Base-by-base conservation (phyloP, 2,797 vertebrate species). In the Poeciliopsis infans region DNA sequence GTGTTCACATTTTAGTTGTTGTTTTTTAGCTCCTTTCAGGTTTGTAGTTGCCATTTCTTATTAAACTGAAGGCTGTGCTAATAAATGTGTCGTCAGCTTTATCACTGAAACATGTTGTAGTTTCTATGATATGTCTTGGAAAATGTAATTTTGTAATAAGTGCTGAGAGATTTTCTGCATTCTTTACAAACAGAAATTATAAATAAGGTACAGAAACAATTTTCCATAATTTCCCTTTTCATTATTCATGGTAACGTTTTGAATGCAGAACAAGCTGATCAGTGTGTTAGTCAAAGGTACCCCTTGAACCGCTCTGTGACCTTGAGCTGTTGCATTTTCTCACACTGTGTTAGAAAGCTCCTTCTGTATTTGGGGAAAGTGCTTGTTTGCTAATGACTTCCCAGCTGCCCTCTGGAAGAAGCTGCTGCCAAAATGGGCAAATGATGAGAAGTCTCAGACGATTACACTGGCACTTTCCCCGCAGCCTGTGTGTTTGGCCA, bases 341-440 rank as follows among this genome's bases (percentile, higher is more conserved):
- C 78, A 69, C 41, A 70, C 68, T 45, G 12, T 64, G 79, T 70
- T 39, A 84, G 83, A 72, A 64, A 75, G 61, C 33, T 76, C 74
- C 74, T 81, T 82, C 78, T 81, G 86, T 82, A 79, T 86, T 88
- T 77, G 80, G 81, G 82, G 77, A 79, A 75, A 82, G 82, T 83
- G 77, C 75, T 79, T 47, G 74, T 89, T 81, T 83, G 70, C 83
- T 91, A 88, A 90, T 89, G 85, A 84, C 88, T 83, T 88, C 76
- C 83, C 86, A 89, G 91, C 86, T 91, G 90, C 87, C 89, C 82
- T 84, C 75, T 91, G 85, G 85, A 87, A 91, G 80, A 87, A 75
- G 80, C 75, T 66, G 72, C 43, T 78, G 84, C 83, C 89, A 87
- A 86, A 88, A 72, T 81, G 78, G 59, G 57, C 74, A 71, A 55